phyloP scores from a whole-genome alignment of 37 sponge, comb jelly and placozoan species.

The Amphimedon queenslandica region DNA sequence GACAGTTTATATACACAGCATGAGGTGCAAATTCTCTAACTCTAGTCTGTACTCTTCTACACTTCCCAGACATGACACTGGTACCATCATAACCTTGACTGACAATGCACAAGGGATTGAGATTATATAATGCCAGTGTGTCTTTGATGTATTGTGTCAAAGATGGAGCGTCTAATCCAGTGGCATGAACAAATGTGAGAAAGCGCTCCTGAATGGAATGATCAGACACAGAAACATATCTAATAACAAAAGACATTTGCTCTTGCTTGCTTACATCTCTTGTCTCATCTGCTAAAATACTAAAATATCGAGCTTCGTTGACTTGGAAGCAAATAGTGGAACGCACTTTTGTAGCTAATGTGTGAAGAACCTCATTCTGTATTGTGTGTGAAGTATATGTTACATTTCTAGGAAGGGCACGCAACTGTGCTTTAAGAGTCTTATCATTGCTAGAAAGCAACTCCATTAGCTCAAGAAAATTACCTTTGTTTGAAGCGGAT shows the following conservation, averaged over 20 bases:
- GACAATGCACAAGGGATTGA: slow-evolving; percentile 11
- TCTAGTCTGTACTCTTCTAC: no score
- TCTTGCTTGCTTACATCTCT: no score
- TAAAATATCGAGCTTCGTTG: slow-evolving; percentile 8
- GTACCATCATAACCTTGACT: slow-evolving; percentile 38
- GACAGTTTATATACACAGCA: no score
- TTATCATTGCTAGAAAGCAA: slow-evolving; percentile 60
- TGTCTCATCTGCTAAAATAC: slow-evolving; percentile 28
- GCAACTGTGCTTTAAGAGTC: slow-evolving; percentile 20
- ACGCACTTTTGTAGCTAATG: slow-evolving; percentile 17
- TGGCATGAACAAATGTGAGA: slow-evolving; percentile 20
- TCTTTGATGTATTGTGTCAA: no score
- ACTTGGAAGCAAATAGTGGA: not conserved
- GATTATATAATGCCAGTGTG: slow-evolving; percentile 7
- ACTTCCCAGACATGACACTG: slow-evolving; percentile 35
- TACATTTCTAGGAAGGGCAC: slow-evolving; percentile 47
- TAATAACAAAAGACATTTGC: no score
- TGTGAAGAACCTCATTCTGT: slow-evolving; percentile 32
- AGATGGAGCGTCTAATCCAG: not conserved
- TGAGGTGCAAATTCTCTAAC: no score
- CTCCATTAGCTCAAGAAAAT: no score
- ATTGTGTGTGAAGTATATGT: slow-evolving; percentile 37
- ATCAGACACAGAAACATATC: no score
- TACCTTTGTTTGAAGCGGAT: no score
- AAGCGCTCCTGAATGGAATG: slow-evolving; percentile 15